phyloP scores from a whole-genome alignment of 2,113 vertebrate genomes.

The Phainopepla nitens region DNA sequence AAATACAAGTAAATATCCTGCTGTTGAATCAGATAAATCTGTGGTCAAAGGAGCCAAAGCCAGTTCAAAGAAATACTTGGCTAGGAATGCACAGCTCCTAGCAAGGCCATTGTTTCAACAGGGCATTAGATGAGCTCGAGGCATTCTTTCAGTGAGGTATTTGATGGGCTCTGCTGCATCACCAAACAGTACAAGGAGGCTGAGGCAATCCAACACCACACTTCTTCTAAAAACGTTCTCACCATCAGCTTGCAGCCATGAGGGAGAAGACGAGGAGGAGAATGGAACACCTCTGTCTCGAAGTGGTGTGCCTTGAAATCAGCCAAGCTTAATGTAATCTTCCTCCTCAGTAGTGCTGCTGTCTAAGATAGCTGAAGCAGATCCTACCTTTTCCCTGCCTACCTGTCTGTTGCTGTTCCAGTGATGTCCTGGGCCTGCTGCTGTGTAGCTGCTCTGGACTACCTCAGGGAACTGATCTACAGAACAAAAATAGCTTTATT shows the following conservation, averaged over 20 bases:
- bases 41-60: not conserved
- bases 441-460: not conserved
- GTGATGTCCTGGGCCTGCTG: not conserved
- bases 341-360: not conserved
- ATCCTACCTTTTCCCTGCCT: not conserved
- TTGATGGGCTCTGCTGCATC: not conserved
- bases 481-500: not conserved
- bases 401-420: not conserved
- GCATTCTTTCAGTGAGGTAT: not conserved
- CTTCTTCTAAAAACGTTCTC: not conserved
- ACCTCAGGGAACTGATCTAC: not conserved
- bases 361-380: not conserved
- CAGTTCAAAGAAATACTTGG: not conserved
- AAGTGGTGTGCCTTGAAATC: not conserved
- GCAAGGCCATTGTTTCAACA: not conserved
- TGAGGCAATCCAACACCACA: not conserved
- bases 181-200: not conserved
- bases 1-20: not conserved
- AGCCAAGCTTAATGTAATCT: not conserved
- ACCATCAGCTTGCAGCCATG: not conserved
- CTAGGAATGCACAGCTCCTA: not conserved
- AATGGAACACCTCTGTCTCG: fast-evolving
- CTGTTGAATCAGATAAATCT: not conserved
- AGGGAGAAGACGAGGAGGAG: not conserved
- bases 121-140: not conserved